Evolutionary conservation across 2,888 invertebrate species (phyloP), one percentile per base, ranked within the genome.

Genomic region (Meiosimyza decipiens): DNA sequence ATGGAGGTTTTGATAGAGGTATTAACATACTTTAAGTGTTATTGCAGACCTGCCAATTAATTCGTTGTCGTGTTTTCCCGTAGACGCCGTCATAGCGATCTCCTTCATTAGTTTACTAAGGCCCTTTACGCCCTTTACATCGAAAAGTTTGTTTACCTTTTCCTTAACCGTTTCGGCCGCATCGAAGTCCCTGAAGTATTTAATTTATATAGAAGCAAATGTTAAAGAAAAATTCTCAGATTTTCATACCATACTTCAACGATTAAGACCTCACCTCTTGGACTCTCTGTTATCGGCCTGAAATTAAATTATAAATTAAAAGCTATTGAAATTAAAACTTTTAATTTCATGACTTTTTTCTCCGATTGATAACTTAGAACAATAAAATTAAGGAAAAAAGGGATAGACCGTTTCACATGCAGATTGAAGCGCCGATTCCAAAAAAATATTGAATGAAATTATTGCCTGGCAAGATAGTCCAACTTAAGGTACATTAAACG

Each of bases 11-110:
- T 15, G 64, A 50, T 57, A 50, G 12, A 54, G 12, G 28, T 70
- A 79, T 86, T 88, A 88, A 96, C 95, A 88, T 69, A 82, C 83
- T 77, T 94, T 95, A 6, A 98, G 88, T 15, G 94, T 92, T 82
- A 99, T 92, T 83, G 92, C 92, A 59, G 96, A 92, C 74, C 92
- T 93, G 1, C 99, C 99, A 74, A 99, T 94, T 72, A 99, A 92
- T 88, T 99, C 99, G 84, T 99, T 98, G 79, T 97, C 94, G 87
- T 93, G 96, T 89, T 93, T 96, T 77, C 98, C 94, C 1, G 96
- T 96, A 0, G 97, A 96, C 4, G 98, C 98, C 0, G 98, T 97
- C 16, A 98, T 92, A 0, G 95, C 95, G 73, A 96, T 94, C 88
- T 96, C 96, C 83, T 95, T 96, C 89, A 95, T 92, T 51, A 95